These are phyloP conservation scores for Dynastes grantii DNA, from an alignment of 2,888 invertebrate genomes.

Conservation along the genomic window DNA sequence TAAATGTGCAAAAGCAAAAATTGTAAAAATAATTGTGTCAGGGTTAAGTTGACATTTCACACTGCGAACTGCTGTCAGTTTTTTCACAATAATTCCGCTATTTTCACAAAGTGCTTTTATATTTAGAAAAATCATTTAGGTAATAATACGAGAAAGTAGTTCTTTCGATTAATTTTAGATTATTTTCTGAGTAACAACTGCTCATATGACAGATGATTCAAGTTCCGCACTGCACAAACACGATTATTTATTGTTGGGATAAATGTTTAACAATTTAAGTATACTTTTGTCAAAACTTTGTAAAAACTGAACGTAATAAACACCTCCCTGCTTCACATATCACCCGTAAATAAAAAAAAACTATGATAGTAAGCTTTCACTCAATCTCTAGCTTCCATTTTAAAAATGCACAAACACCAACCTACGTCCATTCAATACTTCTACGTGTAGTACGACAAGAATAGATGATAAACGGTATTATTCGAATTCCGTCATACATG, in stretches of 20 bases:
- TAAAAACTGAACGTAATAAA: slow-evolving; percentile 18
- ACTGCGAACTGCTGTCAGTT: slow-evolving; percentile 47
- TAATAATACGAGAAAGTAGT: slow-evolving; percentile 38
- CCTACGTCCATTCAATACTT: slow-evolving; percentile 47
- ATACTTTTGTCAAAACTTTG: slow-evolving; percentile 12
- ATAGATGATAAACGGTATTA: slow-evolving; percentile 47
- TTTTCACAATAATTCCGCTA: slow-evolving; percentile 28
- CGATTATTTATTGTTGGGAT: slow-evolving; percentile 18
- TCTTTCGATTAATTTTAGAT: slow-evolving; percentile 45
- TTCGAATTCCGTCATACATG: slow-evolving; percentile 42
- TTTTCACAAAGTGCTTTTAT: slow-evolving; percentile 38
- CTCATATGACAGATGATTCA: slow-evolving; percentile 47
- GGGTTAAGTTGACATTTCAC: slow-evolving; percentile 58
- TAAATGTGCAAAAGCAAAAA: slow-evolving; percentile 37
- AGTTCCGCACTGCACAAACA: slow-evolving; percentile 45
- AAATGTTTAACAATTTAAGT: not conserved
- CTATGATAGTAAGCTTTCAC: slow-evolving; percentile 66
- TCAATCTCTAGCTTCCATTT: slow-evolving; percentile 59
- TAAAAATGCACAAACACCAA: slow-evolving; percentile 52
- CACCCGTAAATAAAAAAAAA: slow-evolving; percentile 64
- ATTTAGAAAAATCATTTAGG: slow-evolving; percentile 46
- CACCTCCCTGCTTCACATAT: slow-evolving; percentile 58
- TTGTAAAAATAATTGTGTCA: slow-evolving; percentile 55
- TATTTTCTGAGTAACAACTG: slow-evolving; percentile 32
- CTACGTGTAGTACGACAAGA: slow-evolving; percentile 42